phyloP scores from a whole-genome alignment of 1,140 invertebrate species.

The Zaprionus vittiger region DNA sequence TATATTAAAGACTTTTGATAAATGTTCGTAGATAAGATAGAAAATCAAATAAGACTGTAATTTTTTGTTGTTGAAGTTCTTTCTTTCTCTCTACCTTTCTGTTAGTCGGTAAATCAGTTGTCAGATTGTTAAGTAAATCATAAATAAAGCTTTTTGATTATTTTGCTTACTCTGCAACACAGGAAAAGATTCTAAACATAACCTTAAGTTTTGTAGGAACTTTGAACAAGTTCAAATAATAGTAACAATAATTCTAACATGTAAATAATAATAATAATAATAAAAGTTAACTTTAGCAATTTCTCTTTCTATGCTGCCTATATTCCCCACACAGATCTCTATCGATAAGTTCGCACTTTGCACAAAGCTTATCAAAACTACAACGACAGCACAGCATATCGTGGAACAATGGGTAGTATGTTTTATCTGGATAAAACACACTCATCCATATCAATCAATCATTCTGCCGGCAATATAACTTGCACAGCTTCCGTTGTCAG shows the following conservation, averaged over 20 bases:
- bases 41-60: neutral
- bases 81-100: neutral
- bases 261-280: neutral
- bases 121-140: too few species aligned
- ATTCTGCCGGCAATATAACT: slow-evolving; percentile 65
- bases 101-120: too few species aligned
- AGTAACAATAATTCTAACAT: neutral
- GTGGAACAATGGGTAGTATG: neutral
- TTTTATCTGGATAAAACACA: slow-evolving; percentile 33
- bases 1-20: too few species aligned
- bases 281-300: neutral
- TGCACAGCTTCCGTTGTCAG: slow-evolving; percentile 58
- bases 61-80: neutral
- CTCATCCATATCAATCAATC: slow-evolving; percentile 77
- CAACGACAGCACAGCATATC: neutral
- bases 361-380: slow-evolving; percentile 6
- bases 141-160: too few species aligned
- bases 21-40: neutral
- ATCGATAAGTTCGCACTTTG: neutral
- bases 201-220: too few species aligned
- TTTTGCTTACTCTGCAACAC: too few species aligned
- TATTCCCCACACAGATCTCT: neutral
- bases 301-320: neutral
- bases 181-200: too few species aligned
- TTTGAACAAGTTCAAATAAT: neutral